Evolutionary conservation across 2,797 vertebrate species (phyloP).

Genomic region (Crax fasciolata): DNA sequence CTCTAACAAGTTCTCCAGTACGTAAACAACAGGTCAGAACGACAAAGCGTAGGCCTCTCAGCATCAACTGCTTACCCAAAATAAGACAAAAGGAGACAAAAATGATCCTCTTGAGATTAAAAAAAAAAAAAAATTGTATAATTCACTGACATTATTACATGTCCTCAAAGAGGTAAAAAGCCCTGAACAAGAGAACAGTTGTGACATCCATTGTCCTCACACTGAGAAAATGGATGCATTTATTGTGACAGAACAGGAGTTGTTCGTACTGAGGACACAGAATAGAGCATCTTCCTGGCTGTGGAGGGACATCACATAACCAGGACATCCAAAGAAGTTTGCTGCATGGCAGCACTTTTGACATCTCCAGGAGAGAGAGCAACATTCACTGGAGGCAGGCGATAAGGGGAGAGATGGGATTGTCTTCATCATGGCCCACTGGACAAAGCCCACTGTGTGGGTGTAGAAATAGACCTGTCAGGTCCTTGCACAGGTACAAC

Average conservation of each 20-base stretch:
- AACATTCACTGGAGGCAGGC: fast-evolving
- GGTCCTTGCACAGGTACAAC: background rate
- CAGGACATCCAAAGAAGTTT: background rate
- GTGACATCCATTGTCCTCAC: background rate
- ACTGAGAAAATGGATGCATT: background rate
- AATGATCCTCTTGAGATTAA: background rate
- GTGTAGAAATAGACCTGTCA: fast-evolving
- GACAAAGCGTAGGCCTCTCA: background rate
- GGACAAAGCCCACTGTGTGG: background rate
- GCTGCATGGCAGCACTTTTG: background rate
- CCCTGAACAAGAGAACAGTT: background rate
- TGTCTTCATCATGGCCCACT: background rate
- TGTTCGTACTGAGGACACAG: background rate
- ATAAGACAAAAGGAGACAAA: constrained; percentile 1
- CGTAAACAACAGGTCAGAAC: constrained; percentile 34
- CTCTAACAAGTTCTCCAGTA: background rate
- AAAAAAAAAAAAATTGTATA: background rate
- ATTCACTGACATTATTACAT: background rate
- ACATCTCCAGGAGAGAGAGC: background rate
- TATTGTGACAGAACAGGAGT: background rate
- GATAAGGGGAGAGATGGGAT: background rate
- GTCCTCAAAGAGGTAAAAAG: background rate
- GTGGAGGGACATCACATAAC: fast-evolving
- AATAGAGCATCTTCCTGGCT: fast-evolving
- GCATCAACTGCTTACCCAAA: background rate